Conservation (phyloP, 1,140 invertebrate genomes). For the Coboldia fuscipes region DNA sequence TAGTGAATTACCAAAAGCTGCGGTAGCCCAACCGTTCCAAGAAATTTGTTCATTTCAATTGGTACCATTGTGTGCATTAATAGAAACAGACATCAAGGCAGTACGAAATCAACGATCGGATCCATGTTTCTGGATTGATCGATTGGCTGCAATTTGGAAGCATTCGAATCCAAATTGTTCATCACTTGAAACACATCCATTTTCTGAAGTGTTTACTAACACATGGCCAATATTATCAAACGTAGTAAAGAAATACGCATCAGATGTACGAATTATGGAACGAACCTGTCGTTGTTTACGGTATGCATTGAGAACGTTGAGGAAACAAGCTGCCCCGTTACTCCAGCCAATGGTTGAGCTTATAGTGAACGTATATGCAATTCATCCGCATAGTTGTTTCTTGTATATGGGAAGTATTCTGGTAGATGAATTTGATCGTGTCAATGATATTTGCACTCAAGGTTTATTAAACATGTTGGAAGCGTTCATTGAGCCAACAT, state of each 20-base stretch:
- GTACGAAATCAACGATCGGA: conserved; percentile 34
- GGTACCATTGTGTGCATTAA: conserved; percentile 35
- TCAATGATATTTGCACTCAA: conserved; percentile 38
- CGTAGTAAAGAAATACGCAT: conserved; percentile 50
- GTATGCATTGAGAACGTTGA: conserved; percentile 71
- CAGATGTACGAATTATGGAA: conserved; percentile 76
- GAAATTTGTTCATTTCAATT: conserved; percentile 60
- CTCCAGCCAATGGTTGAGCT: conserved; percentile 64
- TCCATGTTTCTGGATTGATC: conserved; percentile 83
- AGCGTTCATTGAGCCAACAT: conserved; percentile 68
- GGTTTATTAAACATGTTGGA: conserved; percentile 71
- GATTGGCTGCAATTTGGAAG: conserved; percentile 74
- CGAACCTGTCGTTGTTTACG: conserved; percentile 73
- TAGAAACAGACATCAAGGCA: conserved; percentile 13
- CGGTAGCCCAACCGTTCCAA: conserved; percentile 44
- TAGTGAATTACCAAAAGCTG: conserved; percentile 32
- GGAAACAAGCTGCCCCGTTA: conserved; percentile 51
- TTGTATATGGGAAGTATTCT: conserved; percentile 87
- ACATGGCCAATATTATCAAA: conserved; percentile 74
- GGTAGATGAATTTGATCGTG: conserved; percentile 76
- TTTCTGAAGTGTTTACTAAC: conserved; percentile 55
- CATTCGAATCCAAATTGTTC: conserved; percentile 40
- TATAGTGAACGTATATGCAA: conserved; percentile 66
- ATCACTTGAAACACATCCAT: conserved; percentile 49
- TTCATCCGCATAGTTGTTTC: conserved; percentile 79